phyloP scores from a whole-genome alignment of 2,113 vertebrate species.

The Psophia crepitans region DNA sequence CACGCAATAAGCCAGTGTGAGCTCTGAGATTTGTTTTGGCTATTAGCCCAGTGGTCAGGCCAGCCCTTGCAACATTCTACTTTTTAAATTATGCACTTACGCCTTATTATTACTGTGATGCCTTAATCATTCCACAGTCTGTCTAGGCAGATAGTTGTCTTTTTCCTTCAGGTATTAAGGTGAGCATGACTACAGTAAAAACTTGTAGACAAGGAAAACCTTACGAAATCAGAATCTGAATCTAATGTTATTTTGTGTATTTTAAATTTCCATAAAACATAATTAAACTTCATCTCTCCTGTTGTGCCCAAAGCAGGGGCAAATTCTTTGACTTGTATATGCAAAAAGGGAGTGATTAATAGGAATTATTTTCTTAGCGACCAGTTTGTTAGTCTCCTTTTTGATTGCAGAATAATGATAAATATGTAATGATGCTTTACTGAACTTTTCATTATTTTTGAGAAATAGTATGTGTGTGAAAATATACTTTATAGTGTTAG shows the following conservation, averaged over 20 bases:
- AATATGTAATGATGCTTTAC: background rate
- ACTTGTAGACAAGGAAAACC: background rate
- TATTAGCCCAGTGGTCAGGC: background rate
- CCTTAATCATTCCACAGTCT: background rate
- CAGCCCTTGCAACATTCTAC: background rate
- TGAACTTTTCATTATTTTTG: slow-evolving; percentile 7
- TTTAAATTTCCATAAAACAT: background rate
- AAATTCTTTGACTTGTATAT: background rate
- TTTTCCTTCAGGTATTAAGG: background rate
- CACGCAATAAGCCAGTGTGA: background rate
- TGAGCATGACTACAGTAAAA: background rate
- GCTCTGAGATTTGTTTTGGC: background rate
- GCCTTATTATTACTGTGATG: background rate
- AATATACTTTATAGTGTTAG: background rate
- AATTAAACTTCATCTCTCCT: background rate
- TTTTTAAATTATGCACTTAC: background rate
- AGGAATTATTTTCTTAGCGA: background rate
- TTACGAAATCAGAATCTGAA: background rate
- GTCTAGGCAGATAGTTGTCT: background rate
- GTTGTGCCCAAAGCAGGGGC: background rate
- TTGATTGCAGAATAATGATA: background rate
- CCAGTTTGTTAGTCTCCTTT: background rate
- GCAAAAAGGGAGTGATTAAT: background rate
- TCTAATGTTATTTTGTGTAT: background rate
- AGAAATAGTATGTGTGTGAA: background rate